Evolutionary conservation across 2,797 vertebrate species (phyloP).

Genomic region (Phrynocephalus guinanensis): DNA sequence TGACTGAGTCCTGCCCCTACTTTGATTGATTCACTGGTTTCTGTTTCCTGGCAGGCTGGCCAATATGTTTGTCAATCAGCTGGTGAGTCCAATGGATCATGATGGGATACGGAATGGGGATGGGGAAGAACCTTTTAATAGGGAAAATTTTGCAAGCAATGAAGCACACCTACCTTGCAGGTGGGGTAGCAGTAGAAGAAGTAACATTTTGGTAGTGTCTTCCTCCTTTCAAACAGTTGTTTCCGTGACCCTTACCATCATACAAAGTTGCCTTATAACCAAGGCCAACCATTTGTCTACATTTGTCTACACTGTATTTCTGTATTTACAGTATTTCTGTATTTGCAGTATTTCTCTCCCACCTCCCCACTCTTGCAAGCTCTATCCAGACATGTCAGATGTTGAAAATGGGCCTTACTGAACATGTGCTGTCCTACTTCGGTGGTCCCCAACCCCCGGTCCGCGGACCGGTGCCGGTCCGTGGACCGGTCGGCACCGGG

Average conservation of each 20-base stretch:
- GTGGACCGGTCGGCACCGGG: too few relatives aligned
- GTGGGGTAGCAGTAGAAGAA: background rate
- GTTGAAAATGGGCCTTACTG: background rate
- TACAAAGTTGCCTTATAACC: background rate
- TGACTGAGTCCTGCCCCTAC: background rate
- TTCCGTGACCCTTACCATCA: background rate
- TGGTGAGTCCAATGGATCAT: background rate
- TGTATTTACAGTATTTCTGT: too few relatives aligned
- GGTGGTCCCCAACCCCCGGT: too few relatives aligned
- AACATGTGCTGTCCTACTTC: background rate
- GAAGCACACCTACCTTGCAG: background rate
- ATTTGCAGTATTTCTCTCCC: too few relatives aligned
- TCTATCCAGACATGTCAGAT: background rate
- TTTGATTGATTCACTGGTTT: background rate
- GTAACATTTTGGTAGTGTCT: background rate
- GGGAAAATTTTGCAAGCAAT: background rate
- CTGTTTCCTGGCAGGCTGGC: background rate
- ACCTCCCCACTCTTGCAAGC: too few relatives aligned
- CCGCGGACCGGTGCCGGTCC: too few relatives aligned
- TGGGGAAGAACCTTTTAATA: background rate
- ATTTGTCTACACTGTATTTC: too few relatives aligned
- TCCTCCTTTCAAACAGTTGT: background rate
- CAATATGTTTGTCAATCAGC: background rate
- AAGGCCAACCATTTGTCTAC: background rate
- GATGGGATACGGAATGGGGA: background rate